Percentiles rank a stretch among this genome's conserved stretches.
Conservation (phyloP, 2,797 vertebrate species). For the Phataginus tricuspis region DNA sequence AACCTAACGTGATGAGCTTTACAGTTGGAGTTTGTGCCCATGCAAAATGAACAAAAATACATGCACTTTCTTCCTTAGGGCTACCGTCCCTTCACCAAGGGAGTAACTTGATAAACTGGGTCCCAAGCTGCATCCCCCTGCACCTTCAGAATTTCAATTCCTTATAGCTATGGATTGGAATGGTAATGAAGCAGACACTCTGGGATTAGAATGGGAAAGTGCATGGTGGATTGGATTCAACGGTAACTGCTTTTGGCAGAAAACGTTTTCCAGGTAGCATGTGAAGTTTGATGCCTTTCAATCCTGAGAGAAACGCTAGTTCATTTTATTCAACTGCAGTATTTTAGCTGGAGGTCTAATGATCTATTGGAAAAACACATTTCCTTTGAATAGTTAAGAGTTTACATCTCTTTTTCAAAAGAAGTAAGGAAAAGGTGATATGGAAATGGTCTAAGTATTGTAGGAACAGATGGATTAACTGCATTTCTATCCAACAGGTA, state of each 20-base stretch:
- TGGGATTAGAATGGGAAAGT: neutral
- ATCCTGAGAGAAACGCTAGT: neutral
- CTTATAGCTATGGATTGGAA: neutral
- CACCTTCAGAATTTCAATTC: neutral
- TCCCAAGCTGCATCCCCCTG: neutral
- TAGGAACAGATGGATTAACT: neutral
- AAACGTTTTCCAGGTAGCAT: neutral
- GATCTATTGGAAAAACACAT: neutral
- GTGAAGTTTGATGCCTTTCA: neutral
- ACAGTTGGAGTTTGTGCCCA: neutral
- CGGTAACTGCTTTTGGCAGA: neutral
- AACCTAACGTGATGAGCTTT: neutral
- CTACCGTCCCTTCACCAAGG: neutral
- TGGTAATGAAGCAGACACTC: neutral
- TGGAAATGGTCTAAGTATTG: neutral
- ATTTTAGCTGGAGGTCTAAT: neutral
- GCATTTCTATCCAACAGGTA: constrained; percentile 87
- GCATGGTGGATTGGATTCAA: neutral
- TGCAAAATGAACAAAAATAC: neutral
- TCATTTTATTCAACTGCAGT: neutral
- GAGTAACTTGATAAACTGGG: neutral
- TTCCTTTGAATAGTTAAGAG: constrained; percentile 39
- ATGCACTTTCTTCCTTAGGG: neutral
- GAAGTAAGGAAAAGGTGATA: neutral
- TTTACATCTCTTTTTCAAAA: constrained; percentile 39